Base-by-base conservation (phyloP, 2,888 invertebrate species). In the Syrista parreyssii region DNA sequence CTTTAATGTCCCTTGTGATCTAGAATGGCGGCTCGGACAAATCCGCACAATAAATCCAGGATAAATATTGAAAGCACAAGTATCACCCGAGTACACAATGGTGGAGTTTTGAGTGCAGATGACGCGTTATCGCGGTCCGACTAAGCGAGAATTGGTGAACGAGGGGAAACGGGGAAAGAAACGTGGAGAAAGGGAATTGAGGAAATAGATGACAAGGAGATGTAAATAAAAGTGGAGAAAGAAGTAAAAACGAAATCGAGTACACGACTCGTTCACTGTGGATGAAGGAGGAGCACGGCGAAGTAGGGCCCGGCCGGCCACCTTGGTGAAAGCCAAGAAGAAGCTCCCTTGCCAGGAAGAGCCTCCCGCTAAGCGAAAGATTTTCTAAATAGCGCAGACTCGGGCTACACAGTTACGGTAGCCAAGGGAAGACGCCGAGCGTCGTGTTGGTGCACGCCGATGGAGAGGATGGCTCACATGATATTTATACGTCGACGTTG, bases 351-450 rank as follows among this genome's bases (percentile, higher is more conserved):
- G 81, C 82, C 81, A 83, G 40, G 79, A 82, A 84, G 81, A 81
- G 83, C 84, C 88, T 88, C 87, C 87, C 86, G 86, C 86, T 83
- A 84, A 85, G 88, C 86, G 83, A 84, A 83, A 84, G 83, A 88
- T 86, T 86, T 87, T 87, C 87, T 87, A 87, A 87, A 87, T 87
- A 87, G 83, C 83, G 79, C 82, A 81, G 85, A 84, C 85, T 85
- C 83, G 74, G 82, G 79, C 82, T 80, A 82, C 82, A 23, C 33
- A 55, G 55, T 55, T 23, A 33, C 71, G 71, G 9, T 31, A 71
- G 32, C 32, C 31, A 33, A 71, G 71, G 32, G 32, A 33, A 31
- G 71, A 71, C 71, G 71, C 23, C 0, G 55, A 55, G 55, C 23
- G 23, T 55, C 23, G 71, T 71, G 71, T 71, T 71, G 31, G 32